phyloP scores from a whole-genome alignment of 2,113 vertebrate species.

The Rhea pennata region DNA sequence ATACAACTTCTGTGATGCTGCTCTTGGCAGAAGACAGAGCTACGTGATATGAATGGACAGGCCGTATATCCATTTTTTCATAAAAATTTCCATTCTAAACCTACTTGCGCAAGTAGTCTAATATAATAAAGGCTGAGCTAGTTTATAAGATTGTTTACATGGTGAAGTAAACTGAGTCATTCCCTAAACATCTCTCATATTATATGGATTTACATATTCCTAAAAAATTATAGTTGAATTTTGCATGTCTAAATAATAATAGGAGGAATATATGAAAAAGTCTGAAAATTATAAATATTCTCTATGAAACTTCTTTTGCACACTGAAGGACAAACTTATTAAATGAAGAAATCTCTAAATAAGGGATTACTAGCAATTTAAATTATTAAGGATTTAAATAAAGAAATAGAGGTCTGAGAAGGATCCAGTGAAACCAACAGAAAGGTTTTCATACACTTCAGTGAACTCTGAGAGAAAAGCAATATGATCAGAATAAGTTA shows the following conservation, averaged over 20 bases:
- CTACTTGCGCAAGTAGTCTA: background rate
- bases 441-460: background rate
- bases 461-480: background rate
- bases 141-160: background rate
- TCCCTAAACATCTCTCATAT: background rate
- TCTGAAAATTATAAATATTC: background rate
- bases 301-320: background rate
- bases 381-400: background rate
- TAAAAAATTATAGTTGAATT: background rate
- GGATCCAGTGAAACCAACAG: background rate
- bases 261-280: background rate
- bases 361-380: background rate
- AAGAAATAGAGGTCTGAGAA: background rate
- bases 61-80: background rate
- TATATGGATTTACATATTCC: background rate
- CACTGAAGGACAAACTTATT: background rate
- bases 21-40: background rate
- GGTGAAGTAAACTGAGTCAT: background rate
- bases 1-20: background rate
- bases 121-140: background rate
- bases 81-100: background rate
- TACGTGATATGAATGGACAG: background rate
- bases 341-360: background rate
- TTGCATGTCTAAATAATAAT: background rate
- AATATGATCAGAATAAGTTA: background rate